phyloP scores from a whole-genome alignment of 1,140 invertebrate genomes.

The Polyergus mexicanus region DNA sequence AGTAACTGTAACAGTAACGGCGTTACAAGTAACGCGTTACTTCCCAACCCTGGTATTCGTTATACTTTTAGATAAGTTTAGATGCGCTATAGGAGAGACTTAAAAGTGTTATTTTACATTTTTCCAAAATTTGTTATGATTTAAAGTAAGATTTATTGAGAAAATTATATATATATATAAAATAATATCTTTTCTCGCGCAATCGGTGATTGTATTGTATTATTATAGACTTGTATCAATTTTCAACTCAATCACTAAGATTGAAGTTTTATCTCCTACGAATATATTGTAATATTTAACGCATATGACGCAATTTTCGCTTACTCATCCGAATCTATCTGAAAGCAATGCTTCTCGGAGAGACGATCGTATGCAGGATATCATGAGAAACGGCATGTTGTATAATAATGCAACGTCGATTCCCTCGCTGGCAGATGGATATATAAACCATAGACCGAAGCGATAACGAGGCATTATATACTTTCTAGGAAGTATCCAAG shows the following conservation, averaged over 20 bases:
- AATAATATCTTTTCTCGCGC: not conserved
- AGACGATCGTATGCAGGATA: not conserved
- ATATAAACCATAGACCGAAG: conserved; percentile 37
- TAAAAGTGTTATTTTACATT: not conserved
- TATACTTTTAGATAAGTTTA: too few species aligned
- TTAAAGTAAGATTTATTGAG: not conserved
- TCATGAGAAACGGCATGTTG: conserved; percentile 31
- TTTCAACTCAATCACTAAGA: not conserved
- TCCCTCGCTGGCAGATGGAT: conserved; percentile 2
- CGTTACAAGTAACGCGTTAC: too few species aligned
- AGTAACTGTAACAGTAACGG: too few species aligned
- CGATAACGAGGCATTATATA: conserved; percentile 27
- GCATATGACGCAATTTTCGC: not conserved
- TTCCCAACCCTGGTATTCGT: too few species aligned
- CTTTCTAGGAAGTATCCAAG: conserved; percentile 61
- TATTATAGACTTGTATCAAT: not conserved
- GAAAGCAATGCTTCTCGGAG: conserved; percentile 12
- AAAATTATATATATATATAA: not conserved
- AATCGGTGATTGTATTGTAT: too few species aligned
- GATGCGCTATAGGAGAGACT: not conserved
- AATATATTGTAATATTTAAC: conserved; percentile 9
- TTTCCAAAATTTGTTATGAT: not conserved
- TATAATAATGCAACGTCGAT: conserved; percentile 20
- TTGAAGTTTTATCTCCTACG: not conserved
- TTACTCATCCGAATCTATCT: not conserved